Evolutionary conservation across 1,140 invertebrate genomes (phyloP).

Genomic region (Parapsyche elsis): DNA sequence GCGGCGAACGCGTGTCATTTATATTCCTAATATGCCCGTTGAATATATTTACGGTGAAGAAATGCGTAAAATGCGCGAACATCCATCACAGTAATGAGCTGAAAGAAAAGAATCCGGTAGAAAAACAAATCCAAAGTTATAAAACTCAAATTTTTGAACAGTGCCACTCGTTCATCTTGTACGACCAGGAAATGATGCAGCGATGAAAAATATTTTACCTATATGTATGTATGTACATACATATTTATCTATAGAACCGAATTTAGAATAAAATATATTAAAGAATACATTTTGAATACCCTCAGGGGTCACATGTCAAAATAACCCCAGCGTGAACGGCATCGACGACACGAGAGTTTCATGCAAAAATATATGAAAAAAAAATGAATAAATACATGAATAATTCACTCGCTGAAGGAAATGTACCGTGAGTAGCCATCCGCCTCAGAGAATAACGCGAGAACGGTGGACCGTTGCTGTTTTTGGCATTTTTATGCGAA

Average conservation of each 20-base stretch:
- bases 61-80: not conserved
- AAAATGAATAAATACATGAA: slow-evolving; percentile 42
- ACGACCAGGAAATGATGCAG: too few relatives aligned
- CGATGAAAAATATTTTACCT: not conserved
- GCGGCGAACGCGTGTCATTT: slow-evolving; percentile 20
- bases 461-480: slow-evolving; percentile 17
- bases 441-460: not conserved
- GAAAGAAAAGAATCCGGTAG: not conserved
- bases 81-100: slow-evolving; percentile 19
- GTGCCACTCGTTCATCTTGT: too few relatives aligned
- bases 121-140: not conserved
- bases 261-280: not conserved
- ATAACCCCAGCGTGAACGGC: slow-evolving; percentile 40
- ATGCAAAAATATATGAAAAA: slow-evolving; percentile 10
- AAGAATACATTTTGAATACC: slow-evolving; percentile 15
- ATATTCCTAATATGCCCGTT: slow-evolving; percentile 30
- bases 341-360: not conserved
- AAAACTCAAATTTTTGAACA: too few relatives aligned
- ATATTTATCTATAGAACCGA: not conserved
- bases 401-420: slow-evolving; percentile 36
- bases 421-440: slow-evolving; percentile 32
- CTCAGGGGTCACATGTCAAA: slow-evolving; percentile 35
- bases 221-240: too few relatives aligned
- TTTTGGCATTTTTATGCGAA: slow-evolving; percentile 45
- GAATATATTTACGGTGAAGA: slow-evolving; percentile 21